Evolutionary conservation across 2,113 vertebrate genomes (phyloP).

Genomic region (Misgurnus mizolepis): DNA sequence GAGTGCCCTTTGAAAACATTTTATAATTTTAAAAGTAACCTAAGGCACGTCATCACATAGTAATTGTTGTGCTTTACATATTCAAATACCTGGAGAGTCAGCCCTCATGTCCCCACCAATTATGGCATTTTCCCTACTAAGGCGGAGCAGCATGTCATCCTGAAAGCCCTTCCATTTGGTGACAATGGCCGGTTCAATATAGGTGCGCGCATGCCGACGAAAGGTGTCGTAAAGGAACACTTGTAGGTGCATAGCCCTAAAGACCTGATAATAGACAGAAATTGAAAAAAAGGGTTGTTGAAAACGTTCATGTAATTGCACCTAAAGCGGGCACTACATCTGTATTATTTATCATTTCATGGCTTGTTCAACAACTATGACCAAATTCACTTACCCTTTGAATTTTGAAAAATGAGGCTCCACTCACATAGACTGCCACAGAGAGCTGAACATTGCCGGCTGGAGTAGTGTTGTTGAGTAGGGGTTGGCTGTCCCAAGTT

Average conservation of each 20-base stretch:
- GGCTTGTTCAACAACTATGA: too few species aligned
- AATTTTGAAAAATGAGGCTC: slow-evolving; percentile 14
- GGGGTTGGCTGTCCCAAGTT: slow-evolving; percentile 38
- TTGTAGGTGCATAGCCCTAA: slow-evolving; percentile 15
- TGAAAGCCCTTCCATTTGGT: slow-evolving; percentile 25
- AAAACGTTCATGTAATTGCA: not conserved
- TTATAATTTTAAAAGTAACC: too few species aligned
- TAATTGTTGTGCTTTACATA: too few species aligned
- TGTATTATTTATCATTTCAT: not conserved
- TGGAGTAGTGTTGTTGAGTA: slow-evolving; percentile 9
- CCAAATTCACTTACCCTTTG: slow-evolving; percentile 21
- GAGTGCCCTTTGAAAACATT: not conserved
- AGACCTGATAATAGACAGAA: slow-evolving; percentile 4
- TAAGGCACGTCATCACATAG: too few species aligned
- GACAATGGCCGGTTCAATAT: slow-evolving; percentile 24
- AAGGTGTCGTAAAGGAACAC: slow-evolving; percentile 24
- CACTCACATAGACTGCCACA: slow-evolving; percentile 28
- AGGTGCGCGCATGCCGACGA: not conserved
- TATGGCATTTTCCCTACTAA: not conserved
- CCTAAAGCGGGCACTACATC: not conserved
- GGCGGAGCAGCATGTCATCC: not conserved
- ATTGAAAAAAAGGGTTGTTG: not conserved
- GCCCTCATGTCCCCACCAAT: not conserved
- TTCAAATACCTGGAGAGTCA: slow-evolving; percentile 20
- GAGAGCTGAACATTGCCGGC: slow-evolving; percentile 27